Conservation (phyloP, 2,113 vertebrate genomes). For the Myiozetetes cayanensis region DNA sequence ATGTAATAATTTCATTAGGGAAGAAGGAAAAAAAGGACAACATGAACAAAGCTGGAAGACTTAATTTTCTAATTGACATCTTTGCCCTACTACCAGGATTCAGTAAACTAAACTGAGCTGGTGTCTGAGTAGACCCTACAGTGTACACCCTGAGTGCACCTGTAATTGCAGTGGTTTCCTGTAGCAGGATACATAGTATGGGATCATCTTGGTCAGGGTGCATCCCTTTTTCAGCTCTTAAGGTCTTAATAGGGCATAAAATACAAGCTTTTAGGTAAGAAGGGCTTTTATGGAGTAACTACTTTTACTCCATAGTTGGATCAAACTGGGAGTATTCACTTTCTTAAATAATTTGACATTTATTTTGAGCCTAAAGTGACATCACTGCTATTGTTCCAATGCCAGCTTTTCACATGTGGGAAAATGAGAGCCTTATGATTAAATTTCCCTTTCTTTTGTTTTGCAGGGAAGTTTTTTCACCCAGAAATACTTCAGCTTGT, state of each 20-base stretch:
- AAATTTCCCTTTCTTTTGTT: conserved; percentile 25
- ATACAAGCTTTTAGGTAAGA: not conserved
- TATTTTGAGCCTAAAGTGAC: not conserved
- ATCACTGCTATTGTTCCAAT: not conserved
- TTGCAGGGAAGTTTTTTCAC: conserved; percentile 89
- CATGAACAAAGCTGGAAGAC: not conserved
- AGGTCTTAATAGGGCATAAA: not conserved
- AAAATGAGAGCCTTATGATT: not conserved
- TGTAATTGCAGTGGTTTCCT: not conserved
- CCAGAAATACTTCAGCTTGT: conserved; percentile 89
- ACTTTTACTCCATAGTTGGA: not conserved
- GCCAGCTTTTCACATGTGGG: not conserved
- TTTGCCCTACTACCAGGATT: not conserved
- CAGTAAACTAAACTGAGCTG: not conserved
- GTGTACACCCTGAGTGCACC: too few relatives aligned
- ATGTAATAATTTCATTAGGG: not conserved
- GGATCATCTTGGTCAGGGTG: not conserved
- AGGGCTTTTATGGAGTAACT: not conserved
- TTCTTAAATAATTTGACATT: not conserved
- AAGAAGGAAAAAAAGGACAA: not conserved
- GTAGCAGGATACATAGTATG: accelerated
- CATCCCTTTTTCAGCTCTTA: not conserved
- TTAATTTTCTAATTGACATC: not conserved
- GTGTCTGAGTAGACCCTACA: not conserved
- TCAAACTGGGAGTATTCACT: not conserved